A percentile compares a stretch with the other conserved stretches of the same genome.
These are phyloP conservation scores for Caprella mutica DNA, from an alignment of 2,888 invertebrate genomes.

Conservation along the genomic window DNA sequence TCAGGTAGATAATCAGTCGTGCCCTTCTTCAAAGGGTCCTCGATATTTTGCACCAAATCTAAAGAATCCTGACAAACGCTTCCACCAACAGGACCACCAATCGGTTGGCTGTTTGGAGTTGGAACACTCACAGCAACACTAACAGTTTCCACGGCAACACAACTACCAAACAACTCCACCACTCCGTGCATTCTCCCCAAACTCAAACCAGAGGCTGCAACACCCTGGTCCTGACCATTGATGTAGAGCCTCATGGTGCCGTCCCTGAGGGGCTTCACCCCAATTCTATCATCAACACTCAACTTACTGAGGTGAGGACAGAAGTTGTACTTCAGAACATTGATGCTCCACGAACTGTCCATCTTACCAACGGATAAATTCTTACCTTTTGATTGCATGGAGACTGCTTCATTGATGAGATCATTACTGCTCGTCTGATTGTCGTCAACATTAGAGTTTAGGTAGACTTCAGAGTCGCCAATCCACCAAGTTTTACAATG, in stretches of 20 bases:
- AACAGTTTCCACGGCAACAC: constrained; percentile 66
- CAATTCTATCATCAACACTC: constrained; percentile 60
- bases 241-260: constrained; percentile 60
- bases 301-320: constrained; percentile 68
- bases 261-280: constrained; percentile 55
- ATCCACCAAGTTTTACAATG: constrained; percentile 58
- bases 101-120: constrained; percentile 12
- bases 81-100: constrained; percentile 18
- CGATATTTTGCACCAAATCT: constrained; percentile 36
- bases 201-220: constrained; percentile 61
- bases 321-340: constrained; percentile 45
- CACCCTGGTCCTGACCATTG: constrained; percentile 69
- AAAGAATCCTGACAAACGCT: constrained; percentile 35
- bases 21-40: too few relatives aligned
- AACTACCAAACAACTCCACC: constrained; percentile 52
- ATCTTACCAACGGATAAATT: too few relatives aligned
- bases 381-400: too few relatives aligned
- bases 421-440: too few relatives aligned
- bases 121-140: constrained; percentile 38
- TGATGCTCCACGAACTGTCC: constrained; percentile 39
- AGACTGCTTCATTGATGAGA: too few relatives aligned
- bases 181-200: constrained; percentile 44
- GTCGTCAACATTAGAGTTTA: too few relatives aligned
- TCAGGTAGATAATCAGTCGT: too few relatives aligned
- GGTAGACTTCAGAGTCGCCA: constrained; percentile 43